Evolutionary conservation across 1,140 invertebrate species (phyloP).

Genomic region (Copidosoma floridanum): DNA sequence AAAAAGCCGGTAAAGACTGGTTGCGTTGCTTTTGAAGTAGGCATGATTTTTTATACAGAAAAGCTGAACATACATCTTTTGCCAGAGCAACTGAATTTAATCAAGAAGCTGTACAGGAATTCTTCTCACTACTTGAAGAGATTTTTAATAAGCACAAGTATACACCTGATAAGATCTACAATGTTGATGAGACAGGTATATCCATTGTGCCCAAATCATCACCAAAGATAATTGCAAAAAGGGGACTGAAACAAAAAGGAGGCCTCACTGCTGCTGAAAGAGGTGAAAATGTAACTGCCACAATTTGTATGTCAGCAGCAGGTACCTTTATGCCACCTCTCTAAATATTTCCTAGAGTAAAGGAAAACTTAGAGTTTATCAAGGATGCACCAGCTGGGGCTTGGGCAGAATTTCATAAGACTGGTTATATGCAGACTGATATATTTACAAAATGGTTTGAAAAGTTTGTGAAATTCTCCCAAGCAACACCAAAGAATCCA

Average conservation of each 20-base stretch:
- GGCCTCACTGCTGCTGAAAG: slow-evolving; percentile 37
- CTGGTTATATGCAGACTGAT: slow-evolving; percentile 14
- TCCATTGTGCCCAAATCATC: slow-evolving; percentile 32
- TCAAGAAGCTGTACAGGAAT: neutral
- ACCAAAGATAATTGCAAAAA: slow-evolving; percentile 34
- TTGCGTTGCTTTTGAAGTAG: neutral
- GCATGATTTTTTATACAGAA: neutral
- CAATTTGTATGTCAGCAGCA: slow-evolving; percentile 37
- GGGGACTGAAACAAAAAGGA: slow-evolving; percentile 40
- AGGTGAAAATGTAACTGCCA: slow-evolving; percentile 38
- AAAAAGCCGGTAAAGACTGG: neutral
- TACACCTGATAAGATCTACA: slow-evolving; percentile 30
- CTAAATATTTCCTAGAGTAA: slow-evolving; percentile 34
- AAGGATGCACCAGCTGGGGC: neutral
- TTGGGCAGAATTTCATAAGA: slow-evolving; percentile 1
- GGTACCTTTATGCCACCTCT: slow-evolving; percentile 39
- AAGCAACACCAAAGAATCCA: too few relatives aligned
- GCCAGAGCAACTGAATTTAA: slow-evolving; percentile 2
- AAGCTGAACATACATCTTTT: neutral
- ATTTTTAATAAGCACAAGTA: too few relatives aligned
- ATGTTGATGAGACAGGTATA: too few relatives aligned
- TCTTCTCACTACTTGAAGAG: neutral
- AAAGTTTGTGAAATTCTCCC: too few relatives aligned
- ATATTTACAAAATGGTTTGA: slow-evolving; percentile 40
- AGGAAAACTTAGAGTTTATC: slow-evolving; percentile 20